Evolutionary conservation across 1,140 invertebrate species (phyloP).

Genomic region (Euura saliciscinereae): DNA sequence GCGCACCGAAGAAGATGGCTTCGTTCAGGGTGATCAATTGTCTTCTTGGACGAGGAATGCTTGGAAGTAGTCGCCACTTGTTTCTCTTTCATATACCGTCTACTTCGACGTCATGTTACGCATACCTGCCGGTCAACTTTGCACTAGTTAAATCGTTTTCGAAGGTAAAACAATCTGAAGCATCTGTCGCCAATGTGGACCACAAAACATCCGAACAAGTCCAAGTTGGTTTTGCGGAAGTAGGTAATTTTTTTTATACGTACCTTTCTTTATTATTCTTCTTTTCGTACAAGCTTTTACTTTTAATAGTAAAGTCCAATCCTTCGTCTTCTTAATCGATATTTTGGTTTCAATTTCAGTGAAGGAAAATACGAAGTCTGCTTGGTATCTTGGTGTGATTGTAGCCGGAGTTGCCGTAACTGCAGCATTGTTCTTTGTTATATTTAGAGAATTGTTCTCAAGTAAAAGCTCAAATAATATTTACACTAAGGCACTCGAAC

Average conservation of each 20-base stretch:
- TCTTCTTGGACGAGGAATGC: slow-evolving; percentile 21
- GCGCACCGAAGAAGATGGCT: slow-evolving; percentile 41
- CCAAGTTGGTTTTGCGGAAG: slow-evolving; percentile 43
- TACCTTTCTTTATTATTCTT: neutral
- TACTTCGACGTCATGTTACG: slow-evolving; percentile 17
- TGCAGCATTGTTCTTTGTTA: slow-evolving; percentile 78
- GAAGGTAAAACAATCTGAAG: slow-evolving; percentile 31
- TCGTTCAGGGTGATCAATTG: slow-evolving; percentile 35
- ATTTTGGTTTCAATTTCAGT: slow-evolving; percentile 58
- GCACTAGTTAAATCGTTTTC: slow-evolving; percentile 29
- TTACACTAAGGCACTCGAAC: slow-evolving; percentile 78
- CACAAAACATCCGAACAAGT: slow-evolving; percentile 34
- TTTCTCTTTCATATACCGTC: slow-evolving; percentile 21
- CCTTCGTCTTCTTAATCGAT: too few relatives aligned
- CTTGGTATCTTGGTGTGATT: slow-evolving; percentile 82
- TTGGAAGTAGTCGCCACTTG: slow-evolving; percentile 26
- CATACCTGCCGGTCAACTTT: slow-evolving; percentile 17
- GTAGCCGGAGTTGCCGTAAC: slow-evolving; percentile 78
- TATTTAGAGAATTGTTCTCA: slow-evolving; percentile 87
- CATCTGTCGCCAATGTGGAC: slow-evolving; percentile 32
- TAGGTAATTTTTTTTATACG: slow-evolving; percentile 43
- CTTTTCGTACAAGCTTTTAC: slow-evolving; percentile 13
- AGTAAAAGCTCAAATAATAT: slow-evolving; percentile 84
- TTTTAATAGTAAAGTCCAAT: slow-evolving; percentile 18
- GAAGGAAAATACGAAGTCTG: slow-evolving; percentile 87